Base-by-base conservation (phyloP, 2,888 invertebrate genomes). In the Deroplatys truncata region DNA sequence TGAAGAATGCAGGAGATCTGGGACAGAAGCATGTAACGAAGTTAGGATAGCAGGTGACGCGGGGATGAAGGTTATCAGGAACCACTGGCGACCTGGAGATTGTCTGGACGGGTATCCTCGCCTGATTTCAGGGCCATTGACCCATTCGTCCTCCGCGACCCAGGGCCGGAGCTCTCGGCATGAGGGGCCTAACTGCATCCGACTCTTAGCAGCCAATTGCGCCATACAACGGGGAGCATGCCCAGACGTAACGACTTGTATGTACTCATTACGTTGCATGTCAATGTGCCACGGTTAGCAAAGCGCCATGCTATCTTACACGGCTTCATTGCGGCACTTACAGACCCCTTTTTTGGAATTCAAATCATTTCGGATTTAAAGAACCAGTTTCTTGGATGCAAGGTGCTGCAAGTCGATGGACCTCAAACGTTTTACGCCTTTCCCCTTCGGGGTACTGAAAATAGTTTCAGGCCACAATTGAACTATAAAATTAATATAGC, bases 111-210 rank as follows among this genome's bases (percentile, higher is more conserved):
- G 56, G 16, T 4, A n/a, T 86, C 72, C 56, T 28, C 31, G 20
- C 83, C 35, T 83, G 82, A n/a, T 87, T 87, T 35, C 28, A 29
- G 82, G 83, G 83, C n/a, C 87, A 87, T 82, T 87, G 87, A 87
- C 87, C 87, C 35, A n/a, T 72, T 72, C 56, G 56, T 72, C 56
- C 56, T 72, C 56, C 56, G 56, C 56, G 56, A 72, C 56, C 56
- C 56, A 72, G 56, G 56, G 9, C 56, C 56, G 56, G 20, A 20
- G 20, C 56, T 72, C 20, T 20, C 56, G 56, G 56, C 56, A 72
- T 72, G 7, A 72, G 56, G 56, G 56, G 56, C 56, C 20, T 72
- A 72, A 72, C 56, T 72, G 56, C 56, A 72, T 20, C 16, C 56
- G 13, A 20, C 56, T 72, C 56, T 72, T 72, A 25, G 56, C 56